A percentile compares a stretch with the other conserved stretches of the same genome.
These are phyloP conservation scores for Lamprotornis superbus DNA, from an alignment of 2,113 vertebrate genomes.

Conservation along the genomic window DNA sequence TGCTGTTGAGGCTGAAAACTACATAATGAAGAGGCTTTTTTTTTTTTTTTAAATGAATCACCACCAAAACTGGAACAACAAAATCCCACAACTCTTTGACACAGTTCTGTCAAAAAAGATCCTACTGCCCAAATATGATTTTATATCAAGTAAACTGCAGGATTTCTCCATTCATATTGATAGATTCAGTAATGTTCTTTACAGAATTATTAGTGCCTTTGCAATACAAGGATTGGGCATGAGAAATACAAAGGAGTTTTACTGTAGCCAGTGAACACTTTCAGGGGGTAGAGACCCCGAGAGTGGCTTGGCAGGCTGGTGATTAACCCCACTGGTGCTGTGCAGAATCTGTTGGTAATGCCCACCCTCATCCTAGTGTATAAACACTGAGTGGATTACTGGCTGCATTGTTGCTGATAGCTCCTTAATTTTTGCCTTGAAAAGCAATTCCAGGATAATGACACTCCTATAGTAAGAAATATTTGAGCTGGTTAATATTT, in stretches of 20 bases:
- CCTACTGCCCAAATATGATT: background rate
- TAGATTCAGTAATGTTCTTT: background rate
- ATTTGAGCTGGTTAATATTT: background rate
- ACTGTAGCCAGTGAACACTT: background rate
- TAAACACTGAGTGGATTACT: background rate
- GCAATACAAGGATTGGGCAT: background rate
- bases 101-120: background rate
- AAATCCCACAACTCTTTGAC: background rate
- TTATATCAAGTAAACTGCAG: background rate
- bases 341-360: background rate
- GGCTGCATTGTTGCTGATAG: background rate
- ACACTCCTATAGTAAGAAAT: background rate
- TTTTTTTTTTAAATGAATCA: background rate
- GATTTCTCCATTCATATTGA: background rate
- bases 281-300: background rate
- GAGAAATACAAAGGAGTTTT: background rate
- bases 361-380: background rate
- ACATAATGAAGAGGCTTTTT: slow-evolving; percentile 19
- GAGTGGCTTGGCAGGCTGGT: background rate
- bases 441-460: background rate
- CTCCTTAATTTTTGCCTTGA: background rate
- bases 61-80: background rate
- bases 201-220: background rate
- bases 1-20: slow-evolving; percentile 65
- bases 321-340: background rate